These are phyloP conservation scores for Eucera pruinosa DNA, from an alignment of 2,888 invertebrate species.

Conservation along the genomic window DNA sequence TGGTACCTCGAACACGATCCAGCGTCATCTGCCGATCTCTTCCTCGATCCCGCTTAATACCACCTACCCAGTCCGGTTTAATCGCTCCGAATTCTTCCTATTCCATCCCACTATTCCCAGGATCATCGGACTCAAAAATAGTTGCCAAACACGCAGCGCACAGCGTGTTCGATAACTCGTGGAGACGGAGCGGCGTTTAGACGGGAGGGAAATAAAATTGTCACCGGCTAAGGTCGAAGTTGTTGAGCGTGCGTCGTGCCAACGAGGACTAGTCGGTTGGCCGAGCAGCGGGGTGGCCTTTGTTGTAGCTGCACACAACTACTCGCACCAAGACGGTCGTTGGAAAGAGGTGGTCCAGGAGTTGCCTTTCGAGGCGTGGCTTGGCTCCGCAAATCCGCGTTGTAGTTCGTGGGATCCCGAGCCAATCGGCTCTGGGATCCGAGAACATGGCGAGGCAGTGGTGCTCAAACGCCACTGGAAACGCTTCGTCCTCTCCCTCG, in stretches of 20 bases:
- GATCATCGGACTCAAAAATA: neutral
- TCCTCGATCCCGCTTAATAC: too few relatives aligned
- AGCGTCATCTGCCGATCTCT: too few relatives aligned
- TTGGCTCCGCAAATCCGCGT: slow-evolving; percentile 69
- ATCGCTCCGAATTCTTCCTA: neutral
- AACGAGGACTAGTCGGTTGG: slow-evolving; percentile 79
- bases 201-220: slow-evolving; percentile 36
- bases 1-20: too few relatives aligned
- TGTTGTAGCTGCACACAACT: slow-evolving; percentile 72
- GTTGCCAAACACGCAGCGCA: too few relatives aligned
- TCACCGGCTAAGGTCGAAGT: slow-evolving; percentile 52
- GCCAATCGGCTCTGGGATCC: slow-evolving; percentile 73
- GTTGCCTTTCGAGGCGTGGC: slow-evolving; percentile 73
- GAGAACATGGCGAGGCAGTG: slow-evolving; percentile 82
- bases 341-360: slow-evolving; percentile 70
- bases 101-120: neutral
- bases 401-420: slow-evolving; percentile 25
- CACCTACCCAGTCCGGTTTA: neutral
- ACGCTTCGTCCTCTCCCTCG: slow-evolving; percentile 49
- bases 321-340: slow-evolving; percentile 55
- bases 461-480: slow-evolving; percentile 74
- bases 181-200: slow-evolving; percentile 7
- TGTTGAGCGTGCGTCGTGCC: slow-evolving; percentile 79
- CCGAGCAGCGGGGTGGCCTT: slow-evolving; percentile 72
- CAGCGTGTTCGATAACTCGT: slow-evolving; percentile 4